Conservation (phyloP, 1,140 invertebrate species). For the Hestina assimilis region DNA sequence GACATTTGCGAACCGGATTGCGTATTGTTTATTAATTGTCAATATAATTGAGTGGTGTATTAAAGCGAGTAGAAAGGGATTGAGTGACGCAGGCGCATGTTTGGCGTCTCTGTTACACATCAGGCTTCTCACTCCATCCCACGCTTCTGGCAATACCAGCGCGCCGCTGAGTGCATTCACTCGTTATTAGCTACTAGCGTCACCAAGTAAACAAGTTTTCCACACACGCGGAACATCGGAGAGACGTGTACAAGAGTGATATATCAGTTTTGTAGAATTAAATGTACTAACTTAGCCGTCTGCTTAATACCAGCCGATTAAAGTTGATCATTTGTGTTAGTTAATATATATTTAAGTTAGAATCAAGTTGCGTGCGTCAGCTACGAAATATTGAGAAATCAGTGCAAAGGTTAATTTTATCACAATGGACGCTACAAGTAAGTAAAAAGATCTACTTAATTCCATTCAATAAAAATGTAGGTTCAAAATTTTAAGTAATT, state of each 20-base stretch:
- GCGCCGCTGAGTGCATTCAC: slow-evolving; percentile 58
- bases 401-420: slow-evolving; percentile 59
- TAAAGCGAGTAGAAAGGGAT: slow-evolving; percentile 30
- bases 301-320: too few relatives aligned
- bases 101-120: slow-evolving; percentile 31
- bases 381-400: slow-evolving; percentile 26
- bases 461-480: background rate
- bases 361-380: slow-evolving; percentile 1
- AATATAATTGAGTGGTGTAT: slow-evolving; percentile 34
- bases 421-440: slow-evolving; percentile 73
- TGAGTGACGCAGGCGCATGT: slow-evolving; percentile 44
- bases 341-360: background rate
- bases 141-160: slow-evolving; percentile 47
- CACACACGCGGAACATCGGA: slow-evolving; percentile 7
- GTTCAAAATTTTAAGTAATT: too few relatives aligned
- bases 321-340: too few relatives aligned
- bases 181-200: slow-evolving; percentile 29
- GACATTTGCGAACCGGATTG: slow-evolving; percentile 29
- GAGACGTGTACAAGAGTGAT: background rate
- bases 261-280: background rate
- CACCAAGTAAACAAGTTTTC: slow-evolving; percentile 44
- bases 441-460: slow-evolving; percentile 31
- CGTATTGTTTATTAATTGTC: slow-evolving; percentile 41
- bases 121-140: slow-evolving; percentile 26
- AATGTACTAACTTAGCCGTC: too few relatives aligned